Evolutionary conservation across 1,140 invertebrate species (phyloP).

Genomic region (Hycleus cichorii): DNA sequence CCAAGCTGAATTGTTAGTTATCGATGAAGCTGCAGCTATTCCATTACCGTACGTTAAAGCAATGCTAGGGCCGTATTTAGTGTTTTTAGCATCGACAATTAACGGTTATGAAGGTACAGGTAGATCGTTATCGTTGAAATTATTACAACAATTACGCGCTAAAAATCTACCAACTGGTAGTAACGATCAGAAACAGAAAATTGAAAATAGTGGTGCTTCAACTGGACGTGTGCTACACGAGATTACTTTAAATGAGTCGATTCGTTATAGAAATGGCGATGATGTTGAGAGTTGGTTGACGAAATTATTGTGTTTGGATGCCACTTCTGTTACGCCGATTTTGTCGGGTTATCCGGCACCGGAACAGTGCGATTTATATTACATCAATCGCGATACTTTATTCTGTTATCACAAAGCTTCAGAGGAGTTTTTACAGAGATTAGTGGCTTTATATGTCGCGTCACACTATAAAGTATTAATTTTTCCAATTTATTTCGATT

Average conservation of each 20-base stretch:
- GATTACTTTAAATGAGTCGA: slow-evolving; percentile 86
- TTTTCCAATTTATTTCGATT: not conserved
- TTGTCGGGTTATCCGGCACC: slow-evolving; percentile 80
- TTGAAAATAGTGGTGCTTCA: slow-evolving; percentile 40
- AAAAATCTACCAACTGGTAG: slow-evolving; percentile 47
- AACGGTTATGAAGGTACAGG: slow-evolving; percentile 99
- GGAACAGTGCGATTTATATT: slow-evolving; percentile 82
- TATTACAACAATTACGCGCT: slow-evolving; percentile 80
- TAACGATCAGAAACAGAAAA: slow-evolving; percentile 14
- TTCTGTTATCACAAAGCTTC: slow-evolving; percentile 97
- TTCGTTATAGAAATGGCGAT: slow-evolving; percentile 87
- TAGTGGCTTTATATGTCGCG: slow-evolving; percentile 91
- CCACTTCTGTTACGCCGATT: slow-evolving; percentile 55
- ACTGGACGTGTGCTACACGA: slow-evolving; percentile 45
- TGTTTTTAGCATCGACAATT: slow-evolving; percentile 95
- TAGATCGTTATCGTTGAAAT: slow-evolving; percentile 88
- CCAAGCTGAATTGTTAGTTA: slow-evolving; percentile 91
- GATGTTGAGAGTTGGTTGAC: slow-evolving; percentile 88
- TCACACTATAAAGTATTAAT: slow-evolving; percentile 87
- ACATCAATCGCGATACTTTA: slow-evolving; percentile 87
- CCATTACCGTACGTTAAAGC: slow-evolving; percentile 89
- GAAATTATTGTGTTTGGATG: slow-evolving; percentile 86
- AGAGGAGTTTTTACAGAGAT: slow-evolving; percentile 85
- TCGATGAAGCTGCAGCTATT: slow-evolving; percentile 99
- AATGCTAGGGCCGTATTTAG: slow-evolving; percentile 86